Evolutionary conservation across 35 echinoderm and acorn worm genomes (phyloP), one percentile per base, ranked within the genome.

Genomic region (Chiridota heheva): DNA sequence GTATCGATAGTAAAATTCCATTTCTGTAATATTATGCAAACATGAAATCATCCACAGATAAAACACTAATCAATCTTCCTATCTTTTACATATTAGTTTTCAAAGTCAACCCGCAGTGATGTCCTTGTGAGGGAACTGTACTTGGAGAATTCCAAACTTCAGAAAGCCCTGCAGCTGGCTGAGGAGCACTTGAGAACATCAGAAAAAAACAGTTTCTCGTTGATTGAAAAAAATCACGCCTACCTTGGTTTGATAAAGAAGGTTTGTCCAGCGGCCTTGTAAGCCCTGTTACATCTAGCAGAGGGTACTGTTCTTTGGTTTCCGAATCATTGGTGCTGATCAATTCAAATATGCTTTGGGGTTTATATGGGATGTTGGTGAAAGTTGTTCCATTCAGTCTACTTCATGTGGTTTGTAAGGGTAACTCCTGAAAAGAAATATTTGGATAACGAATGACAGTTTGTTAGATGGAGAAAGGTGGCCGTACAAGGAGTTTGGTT

Each of bases 131-230:
- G 89, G 62, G 89, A 98, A 40, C 81, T 98, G 26, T 98, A 98
- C 57, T 51, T 91, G 31, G 95, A 98, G 36, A 98, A 98, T 75
- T 88, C 89, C 3, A 88, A 98, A 39, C 82, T 98, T 24, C 89
- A 91, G 85, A 91, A 76, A 53, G 89, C 86, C 10, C 51, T 98
- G 42, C 81, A 88, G 67, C 63, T 88, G 15, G 89, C 95, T 13
- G 95, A 98, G 75, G 95, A 98, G 78, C 45, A 86, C 40, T 84
- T 91, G 74, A 98, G 92, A 62, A 88, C 68, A 7, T 88, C 95
- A 31, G 95, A 98, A 48, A 85, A 80, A 60, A 88, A 83, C 72
- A 88, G 89, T 67, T 81, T 86, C 30, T 84, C 88, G 20, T 68
- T 98, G 38, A 78, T 78, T 20, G 89, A 98, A 60, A 92, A 92